A percentile compares a stretch with the other conserved stretches of the same genome.
Conservation (phyloP, 2,797 vertebrate species). For the Odontamblyopus lacepedii region DNA sequence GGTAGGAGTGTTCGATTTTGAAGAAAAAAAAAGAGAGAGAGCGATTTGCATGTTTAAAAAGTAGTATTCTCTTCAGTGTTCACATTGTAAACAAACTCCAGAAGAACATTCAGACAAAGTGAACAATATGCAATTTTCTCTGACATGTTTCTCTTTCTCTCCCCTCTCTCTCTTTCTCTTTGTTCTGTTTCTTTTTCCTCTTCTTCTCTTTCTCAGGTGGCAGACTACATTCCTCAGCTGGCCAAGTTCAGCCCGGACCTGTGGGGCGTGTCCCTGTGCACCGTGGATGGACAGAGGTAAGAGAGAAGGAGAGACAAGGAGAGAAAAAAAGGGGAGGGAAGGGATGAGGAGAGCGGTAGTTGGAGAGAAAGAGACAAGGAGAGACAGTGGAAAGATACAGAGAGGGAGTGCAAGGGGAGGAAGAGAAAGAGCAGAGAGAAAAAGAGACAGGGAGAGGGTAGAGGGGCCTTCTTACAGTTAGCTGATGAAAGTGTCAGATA, state of each 20-base stretch:
- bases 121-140: no score
- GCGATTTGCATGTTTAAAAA: no score
- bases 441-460: neutral
- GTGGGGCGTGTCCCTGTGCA: slow-evolving; percentile 96
- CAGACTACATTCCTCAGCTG: slow-evolving; percentile 98
- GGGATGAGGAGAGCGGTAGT: neutral
- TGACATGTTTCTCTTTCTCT: no score
- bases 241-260: slow-evolving; percentile 96
- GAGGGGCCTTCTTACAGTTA: neutral
- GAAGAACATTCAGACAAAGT: no score
- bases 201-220: slow-evolving; percentile 81
- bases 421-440: no score
- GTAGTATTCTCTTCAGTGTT: no score
- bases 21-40: no score
- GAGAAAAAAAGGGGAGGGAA: neutral
- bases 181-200: neutral
- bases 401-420: no score
- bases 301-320: neutral
- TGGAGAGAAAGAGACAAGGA: neutral
- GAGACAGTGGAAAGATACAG: neutral
- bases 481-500: neutral
- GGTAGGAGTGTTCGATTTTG: no score
- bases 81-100: no score
- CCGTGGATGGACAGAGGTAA: slow-evolving; percentile 97
- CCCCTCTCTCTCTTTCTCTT: no score